Evolutionary conservation across 2,888 invertebrate genomes (phyloP), one percentile per base, ranked within the genome.

Genomic region (Oxyscelio sp.): DNA sequence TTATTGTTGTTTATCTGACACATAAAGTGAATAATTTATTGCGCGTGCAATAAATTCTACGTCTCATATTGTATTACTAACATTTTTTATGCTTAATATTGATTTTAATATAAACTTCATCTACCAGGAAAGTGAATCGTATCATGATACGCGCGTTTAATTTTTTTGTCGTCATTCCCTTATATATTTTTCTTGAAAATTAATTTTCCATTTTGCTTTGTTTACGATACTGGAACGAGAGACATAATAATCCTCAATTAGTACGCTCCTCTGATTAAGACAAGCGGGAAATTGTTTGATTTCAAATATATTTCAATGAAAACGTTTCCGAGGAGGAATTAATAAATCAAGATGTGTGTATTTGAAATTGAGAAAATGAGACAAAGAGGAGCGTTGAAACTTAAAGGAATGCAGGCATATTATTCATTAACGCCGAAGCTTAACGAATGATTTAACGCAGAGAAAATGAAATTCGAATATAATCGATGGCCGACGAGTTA

Each of bases 391-490:
- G n/a, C n/a, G n/a, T 34, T 11, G 19, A 11, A 34, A 56, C 31
- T 31, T 19, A 4, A 22, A 59, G 40, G 40, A 59, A 40, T 40
- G 38, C 17, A 13, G 27, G 21, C 3, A 59, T 59, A 9, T 59
- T 22, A 58, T 58, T 58, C 34, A 40, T 21, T 40, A 11, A 59
- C 9, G 27, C 22, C 21, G 40, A 40, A 40, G 22, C 38, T 6
- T 19, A 40, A 21, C 59, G 59, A 19, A 59, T 59, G 38, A 59
- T 40, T 59, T 22, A 59, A 58, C 6, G 15, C 19, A 4, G 13
- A 13, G 21, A 56, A 34, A n/a, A 15, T 54, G 54, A 34, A 8
- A 56, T 31, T 19, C 56, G n/a, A 34, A 31, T 59, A 22, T 59
- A 59, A 59, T 40, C 38, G 40, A 59, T 59, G 59, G 22, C 15